Percentiles rank a stretch among this genome's conserved stretches.
phyloP scores from a whole-genome alignment of 2,113 vertebrate genomes.

The Eulemur rufifrons region DNA sequence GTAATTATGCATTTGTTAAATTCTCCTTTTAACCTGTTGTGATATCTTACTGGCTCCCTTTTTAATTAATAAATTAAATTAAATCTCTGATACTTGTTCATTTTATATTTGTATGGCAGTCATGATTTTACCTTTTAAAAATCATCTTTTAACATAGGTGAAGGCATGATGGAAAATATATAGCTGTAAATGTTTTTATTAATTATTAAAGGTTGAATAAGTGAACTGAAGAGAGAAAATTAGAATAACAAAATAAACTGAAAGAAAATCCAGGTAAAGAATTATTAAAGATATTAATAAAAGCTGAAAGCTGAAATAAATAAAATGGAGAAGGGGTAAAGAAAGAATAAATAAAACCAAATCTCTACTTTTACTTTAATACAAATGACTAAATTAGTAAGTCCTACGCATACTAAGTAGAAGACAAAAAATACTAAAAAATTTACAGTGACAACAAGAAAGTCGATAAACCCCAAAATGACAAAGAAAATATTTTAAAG shows the following conservation, averaged over 20 bases:
- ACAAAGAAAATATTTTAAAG: background rate
- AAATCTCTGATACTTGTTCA: background rate
- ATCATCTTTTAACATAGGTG: background rate
- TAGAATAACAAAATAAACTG: background rate
- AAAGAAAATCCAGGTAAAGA: background rate
- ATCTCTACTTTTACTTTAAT: background rate
- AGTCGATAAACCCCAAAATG: background rate
- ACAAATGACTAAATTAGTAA: background rate
- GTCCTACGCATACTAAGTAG: background rate
- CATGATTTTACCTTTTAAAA: background rate
- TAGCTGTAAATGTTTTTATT: background rate
- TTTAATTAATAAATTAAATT: background rate
- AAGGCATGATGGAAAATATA: background rate
- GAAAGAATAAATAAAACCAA: background rate
- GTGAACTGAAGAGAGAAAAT: background rate
- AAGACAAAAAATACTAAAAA: background rate
- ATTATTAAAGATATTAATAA: background rate
- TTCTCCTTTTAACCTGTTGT: background rate
- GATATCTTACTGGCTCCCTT: background rate
- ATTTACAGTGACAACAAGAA: background rate
- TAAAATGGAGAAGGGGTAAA: background rate
- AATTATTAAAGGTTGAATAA: background rate
- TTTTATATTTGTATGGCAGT: background rate
- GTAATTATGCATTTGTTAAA: background rate
- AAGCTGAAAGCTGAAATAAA: background rate